phyloP scores from a whole-genome alignment of 1,140 invertebrate genomes.

The Cydia fagiglandana region DNA sequence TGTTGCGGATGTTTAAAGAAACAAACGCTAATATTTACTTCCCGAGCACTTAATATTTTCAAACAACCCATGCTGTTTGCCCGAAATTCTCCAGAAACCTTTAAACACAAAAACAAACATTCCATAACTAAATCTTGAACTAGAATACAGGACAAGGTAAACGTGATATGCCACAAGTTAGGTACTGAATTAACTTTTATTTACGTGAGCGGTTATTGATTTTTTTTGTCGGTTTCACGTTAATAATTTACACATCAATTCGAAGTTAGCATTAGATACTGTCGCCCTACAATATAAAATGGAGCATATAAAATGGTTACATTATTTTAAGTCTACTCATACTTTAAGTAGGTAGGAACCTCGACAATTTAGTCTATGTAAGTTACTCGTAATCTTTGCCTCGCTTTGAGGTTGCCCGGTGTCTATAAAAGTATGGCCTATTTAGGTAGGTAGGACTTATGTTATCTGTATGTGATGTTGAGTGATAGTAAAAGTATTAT shows the following conservation, averaged over 20 bases:
- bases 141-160: background rate
- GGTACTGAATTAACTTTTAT: conserved; percentile 23
- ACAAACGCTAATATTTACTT: background rate
- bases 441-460: too few relatives aligned
- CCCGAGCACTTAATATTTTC: background rate
- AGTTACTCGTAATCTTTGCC: background rate
- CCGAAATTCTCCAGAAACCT: background rate
- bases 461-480: too few relatives aligned
- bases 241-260: conserved; percentile 12
- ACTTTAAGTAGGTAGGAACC: too few relatives aligned
- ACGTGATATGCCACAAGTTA: conserved; percentile 8
- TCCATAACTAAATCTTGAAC: conserved; percentile 16
- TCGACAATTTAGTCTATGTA: too few relatives aligned
- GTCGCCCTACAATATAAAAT: background rate
- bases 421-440: background rate
- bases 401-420: too few relatives aligned
- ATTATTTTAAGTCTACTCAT: too few relatives aligned
- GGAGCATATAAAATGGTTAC: too few relatives aligned
- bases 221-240: background rate
- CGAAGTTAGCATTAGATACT: background rate
- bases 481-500: too few relatives aligned
- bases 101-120: conserved; percentile 17
- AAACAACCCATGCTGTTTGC: conserved; percentile 9
- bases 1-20: background rate
- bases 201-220: conserved; percentile 27